Conservation (phyloP, 2,113 vertebrate genomes). For the Urocynchramus pylzowi region DNA sequence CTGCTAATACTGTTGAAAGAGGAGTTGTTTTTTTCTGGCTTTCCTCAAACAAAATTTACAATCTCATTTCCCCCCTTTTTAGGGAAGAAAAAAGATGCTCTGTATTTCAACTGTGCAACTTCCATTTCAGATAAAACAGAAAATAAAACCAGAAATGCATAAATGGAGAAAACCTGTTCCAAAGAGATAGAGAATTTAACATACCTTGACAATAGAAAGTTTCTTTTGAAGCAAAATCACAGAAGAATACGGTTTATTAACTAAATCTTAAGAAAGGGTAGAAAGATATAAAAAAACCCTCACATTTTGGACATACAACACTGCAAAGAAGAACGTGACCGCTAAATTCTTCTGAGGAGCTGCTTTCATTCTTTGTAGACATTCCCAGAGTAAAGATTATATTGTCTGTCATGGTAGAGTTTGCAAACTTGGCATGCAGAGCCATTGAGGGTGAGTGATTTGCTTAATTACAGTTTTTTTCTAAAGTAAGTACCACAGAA, state of each 20-base stretch:
- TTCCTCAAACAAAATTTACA: not conserved
- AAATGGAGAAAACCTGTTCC: not conserved
- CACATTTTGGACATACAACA: not conserved
- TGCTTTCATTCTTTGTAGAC: not conserved
- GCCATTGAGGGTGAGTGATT: not conserved
- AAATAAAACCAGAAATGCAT: not conserved
- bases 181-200: not conserved
- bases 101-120: not conserved
- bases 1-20: not conserved
- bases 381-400: not conserved
- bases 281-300: not conserved
- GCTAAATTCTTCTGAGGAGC: not conserved
- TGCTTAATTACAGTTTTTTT: not conserved
- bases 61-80: not conserved
- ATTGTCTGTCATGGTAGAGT: not conserved
- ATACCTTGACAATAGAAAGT: not conserved
- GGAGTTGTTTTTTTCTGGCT: not conserved
- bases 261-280: not conserved
- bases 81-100: not conserved
- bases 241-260: not conserved
- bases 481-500: not conserved
- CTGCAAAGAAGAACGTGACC: not conserved
- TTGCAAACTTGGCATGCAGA: not conserved
- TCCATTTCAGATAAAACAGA: not conserved
- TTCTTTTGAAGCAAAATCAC: not conserved